Base-by-base conservation (phyloP, 2,113 vertebrate genomes). In the Macroglossus sobrinus region DNA sequence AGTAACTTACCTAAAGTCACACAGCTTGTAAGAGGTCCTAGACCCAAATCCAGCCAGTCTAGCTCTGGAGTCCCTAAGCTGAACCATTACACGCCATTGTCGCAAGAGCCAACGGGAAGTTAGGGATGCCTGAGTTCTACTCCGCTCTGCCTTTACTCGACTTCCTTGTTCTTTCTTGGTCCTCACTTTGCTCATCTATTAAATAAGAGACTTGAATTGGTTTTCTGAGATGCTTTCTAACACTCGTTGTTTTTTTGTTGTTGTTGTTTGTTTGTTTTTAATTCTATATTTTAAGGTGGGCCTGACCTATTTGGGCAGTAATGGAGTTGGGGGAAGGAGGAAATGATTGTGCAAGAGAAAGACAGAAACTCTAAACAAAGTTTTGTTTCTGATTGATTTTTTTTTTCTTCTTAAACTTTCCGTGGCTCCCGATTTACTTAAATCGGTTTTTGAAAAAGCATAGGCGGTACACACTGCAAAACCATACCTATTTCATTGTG, bases 41-140 rank as follows among this genome's bases (percentile, higher is more conserved):
- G 38, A 35, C 18, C 22, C 45, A 40, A 89, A 26, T 57, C 33
- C 13, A 33, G 19, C 53, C 3, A 5, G 7, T n/a, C 63, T 72
- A 35, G 1, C 18, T 63, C 66, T 59, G 14, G 35, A 76, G 22
- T 66, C 2, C 1, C 3, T 13, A 7, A 12, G 45, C 50, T 30
- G 18, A 69, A 30, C 18, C 28, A 24, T 5, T 33, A 16, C 0
- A 50, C 50, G 22, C 1, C 3, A 3, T 28, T 47, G 35, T 22
- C 45, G 50, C 7, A 2, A 69, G 79, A 75, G 7, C n/a, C 33
- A 57, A 2, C 26, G 3, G 4, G 30, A 1, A 1, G 8, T 3
- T 6, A 22, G 35, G 33, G n/a, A 21, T 30, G 9, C 13, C 9
- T 55, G 40, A 2, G 0, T n/a, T 15, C 26, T 13, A 12, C 3